These are phyloP conservation scores for Heliconius ethilla DNA, from an alignment of 2,888 invertebrate genomes.

Conservation along the genomic window DNA sequence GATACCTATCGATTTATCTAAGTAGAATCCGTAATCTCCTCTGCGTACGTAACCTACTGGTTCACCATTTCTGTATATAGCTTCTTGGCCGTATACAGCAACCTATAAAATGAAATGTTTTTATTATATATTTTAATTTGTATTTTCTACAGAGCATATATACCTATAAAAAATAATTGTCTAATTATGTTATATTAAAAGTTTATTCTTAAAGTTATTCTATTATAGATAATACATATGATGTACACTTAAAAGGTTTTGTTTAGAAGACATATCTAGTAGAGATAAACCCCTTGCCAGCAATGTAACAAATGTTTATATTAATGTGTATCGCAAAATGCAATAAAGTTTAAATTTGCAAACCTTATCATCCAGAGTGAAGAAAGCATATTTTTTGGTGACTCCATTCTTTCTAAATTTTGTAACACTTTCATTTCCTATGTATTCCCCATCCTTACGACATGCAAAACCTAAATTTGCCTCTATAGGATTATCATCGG, in stretches of 20 bases:
- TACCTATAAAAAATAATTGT: no score
- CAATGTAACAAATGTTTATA: no score
- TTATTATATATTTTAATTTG: not conserved
- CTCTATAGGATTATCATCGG: slow-evolving; percentile 93
- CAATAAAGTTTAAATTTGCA: not conserved
- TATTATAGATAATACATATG: no score
- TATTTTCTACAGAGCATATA: not conserved
- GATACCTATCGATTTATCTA: slow-evolving; percentile 81
- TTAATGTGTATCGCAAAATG: no score
- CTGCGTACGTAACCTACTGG: slow-evolving; percentile 90
- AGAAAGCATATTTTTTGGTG: slow-evolving; percentile 87
- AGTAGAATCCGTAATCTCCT: slow-evolving; percentile 87
- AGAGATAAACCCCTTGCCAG: no score
- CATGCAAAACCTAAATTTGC: slow-evolving; percentile 91
- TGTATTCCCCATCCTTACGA: slow-evolving; percentile 88
- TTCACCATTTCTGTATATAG: slow-evolving; percentile 89
- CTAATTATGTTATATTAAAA: no score
- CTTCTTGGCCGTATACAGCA: slow-evolving; percentile 93
- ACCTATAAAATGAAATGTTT: slow-evolving; percentile 65
- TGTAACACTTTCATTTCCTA: slow-evolving; percentile 88
- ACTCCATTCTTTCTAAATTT: slow-evolving; percentile 85
- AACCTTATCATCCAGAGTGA: slow-evolving; percentile 85
- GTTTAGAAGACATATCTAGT: no score
- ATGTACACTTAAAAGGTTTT: no score
- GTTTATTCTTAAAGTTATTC: no score